A percentile compares a stretch with the other conserved stretches of the same genome.
Evolutionary conservation across 2,888 invertebrate genomes (phyloP).

Genomic region (Diabrotica balteata): DNA sequence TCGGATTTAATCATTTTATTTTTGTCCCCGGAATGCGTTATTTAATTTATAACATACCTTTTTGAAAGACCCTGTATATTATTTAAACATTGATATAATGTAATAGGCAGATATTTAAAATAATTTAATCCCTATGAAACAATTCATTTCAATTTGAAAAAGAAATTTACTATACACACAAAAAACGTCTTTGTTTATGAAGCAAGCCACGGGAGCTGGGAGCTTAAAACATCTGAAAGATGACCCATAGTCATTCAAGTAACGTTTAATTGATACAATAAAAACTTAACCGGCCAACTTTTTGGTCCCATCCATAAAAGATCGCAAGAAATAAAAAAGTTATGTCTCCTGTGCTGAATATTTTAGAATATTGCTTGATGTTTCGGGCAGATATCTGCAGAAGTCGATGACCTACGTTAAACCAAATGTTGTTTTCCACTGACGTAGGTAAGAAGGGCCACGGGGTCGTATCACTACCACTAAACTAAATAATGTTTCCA

Average conservation of each 20-base stretch:
- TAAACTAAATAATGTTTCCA: no score
- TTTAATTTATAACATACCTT: no score
- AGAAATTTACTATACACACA: no score
- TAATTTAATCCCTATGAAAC: no score
- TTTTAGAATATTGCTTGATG: conserved; percentile 1
- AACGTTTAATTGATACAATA: conserved; percentile 20
- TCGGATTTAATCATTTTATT: no score
- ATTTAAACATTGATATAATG: no score
- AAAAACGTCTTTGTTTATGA: no score
- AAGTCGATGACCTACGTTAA: conserved; percentile 11
- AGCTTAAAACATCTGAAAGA: conserved; percentile 10
- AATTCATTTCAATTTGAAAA: no score
- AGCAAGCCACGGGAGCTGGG: not conserved
- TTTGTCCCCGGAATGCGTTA: no score
- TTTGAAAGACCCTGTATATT: no score
- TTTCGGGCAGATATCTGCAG: conserved; percentile 3
- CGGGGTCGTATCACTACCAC: no score
- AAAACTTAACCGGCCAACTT: conserved; percentile 12
- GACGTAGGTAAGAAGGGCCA: not conserved
- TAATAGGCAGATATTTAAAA: no score
- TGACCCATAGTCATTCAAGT: conserved; percentile 9
- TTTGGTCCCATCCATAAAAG: conserved; percentile 2
- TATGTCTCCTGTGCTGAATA: conserved; percentile 12
- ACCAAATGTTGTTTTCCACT: not conserved
- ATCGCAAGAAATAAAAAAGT: not conserved